phyloP scores from a whole-genome alignment of 2,797 vertebrate species.

The Hyperoplus lanceolatus region DNA sequence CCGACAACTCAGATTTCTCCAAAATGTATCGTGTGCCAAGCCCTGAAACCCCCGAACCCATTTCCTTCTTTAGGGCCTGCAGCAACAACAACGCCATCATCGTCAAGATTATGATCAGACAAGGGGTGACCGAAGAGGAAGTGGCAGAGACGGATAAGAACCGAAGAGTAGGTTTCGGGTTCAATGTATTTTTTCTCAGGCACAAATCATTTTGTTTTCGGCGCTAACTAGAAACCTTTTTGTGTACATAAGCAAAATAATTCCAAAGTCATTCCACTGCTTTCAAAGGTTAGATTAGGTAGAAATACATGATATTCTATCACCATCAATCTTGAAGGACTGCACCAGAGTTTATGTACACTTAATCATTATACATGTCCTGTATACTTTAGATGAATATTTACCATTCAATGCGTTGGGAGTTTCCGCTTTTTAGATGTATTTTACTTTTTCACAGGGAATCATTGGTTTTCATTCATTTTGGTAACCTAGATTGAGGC shows the following conservation, averaged over 20 bases:
- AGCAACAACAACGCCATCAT: constrained; percentile 91
- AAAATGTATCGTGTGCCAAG: constrained; percentile 40
- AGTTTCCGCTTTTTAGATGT: neutral
- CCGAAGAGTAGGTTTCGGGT: constrained; percentile 87
- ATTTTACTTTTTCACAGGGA: neutral
- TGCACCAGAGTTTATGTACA: neutral
- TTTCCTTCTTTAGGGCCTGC: constrained; percentile 92
- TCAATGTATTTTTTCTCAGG: constrained; percentile 20
- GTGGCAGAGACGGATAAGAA: constrained; percentile 93
- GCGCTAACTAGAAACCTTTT: neutral
- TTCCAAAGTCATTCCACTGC: neutral
- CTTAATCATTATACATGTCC: neutral
- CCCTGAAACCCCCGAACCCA: constrained; percentile 82
- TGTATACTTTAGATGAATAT: neutral
- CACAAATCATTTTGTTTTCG: neutral
- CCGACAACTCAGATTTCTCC: constrained; percentile 46
- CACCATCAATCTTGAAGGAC: neutral
- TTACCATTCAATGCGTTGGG: neutral
- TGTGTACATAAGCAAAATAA: neutral
- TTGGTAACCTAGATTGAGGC: neutral
- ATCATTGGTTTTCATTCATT: neutral
- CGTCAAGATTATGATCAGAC: constrained; percentile 91
- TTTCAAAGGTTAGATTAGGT: neutral
- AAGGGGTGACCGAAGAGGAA: constrained; percentile 89
- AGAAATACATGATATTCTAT: neutral